Evolutionary conservation across 1,140 invertebrate genomes (phyloP).

Genomic region (Drosophila nasuta): DNA sequence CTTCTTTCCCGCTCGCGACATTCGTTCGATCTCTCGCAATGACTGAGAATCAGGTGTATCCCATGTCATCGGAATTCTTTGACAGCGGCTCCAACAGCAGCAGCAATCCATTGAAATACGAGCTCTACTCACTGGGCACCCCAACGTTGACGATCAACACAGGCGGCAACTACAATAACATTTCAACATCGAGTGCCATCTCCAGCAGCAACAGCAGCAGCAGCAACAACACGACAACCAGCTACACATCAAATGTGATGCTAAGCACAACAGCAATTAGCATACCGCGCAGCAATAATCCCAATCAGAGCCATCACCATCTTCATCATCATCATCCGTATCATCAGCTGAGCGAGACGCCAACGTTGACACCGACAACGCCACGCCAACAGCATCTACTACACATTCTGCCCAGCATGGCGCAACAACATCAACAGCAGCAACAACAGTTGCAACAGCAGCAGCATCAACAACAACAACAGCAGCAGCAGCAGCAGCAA

Average conservation of each 20-base stretch:
- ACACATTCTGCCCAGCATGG: conserved; percentile 68
- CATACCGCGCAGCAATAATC: conserved; percentile 82
- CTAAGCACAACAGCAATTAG: conserved; percentile 80
- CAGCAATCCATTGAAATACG: conserved; percentile 81
- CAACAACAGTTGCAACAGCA: conserved; percentile 58
- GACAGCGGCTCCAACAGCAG: conserved; percentile 82
- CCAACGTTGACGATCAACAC: conserved; percentile 71
- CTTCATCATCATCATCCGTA: conserved; percentile 70
- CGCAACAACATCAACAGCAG: conserved; percentile 63
- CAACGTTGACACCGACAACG: conserved; percentile 44
- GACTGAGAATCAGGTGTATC: conserved; percentile 83
- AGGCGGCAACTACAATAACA: conserved; percentile 39
- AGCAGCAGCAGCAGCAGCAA: conserved; percentile 57
- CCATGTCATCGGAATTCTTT: conserved; percentile 84
- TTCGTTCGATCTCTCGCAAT: conserved; percentile 49
- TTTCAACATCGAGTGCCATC: conserved; percentile 30
- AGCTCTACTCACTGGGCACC: conserved; percentile 73
- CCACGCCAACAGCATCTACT: conserved; percentile 65
- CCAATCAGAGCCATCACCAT: conserved; percentile 74
- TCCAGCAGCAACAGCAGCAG: conserved; percentile 34
- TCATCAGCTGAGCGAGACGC: conserved; percentile 55
- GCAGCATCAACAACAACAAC: conserved; percentile 51
- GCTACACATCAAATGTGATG: conserved; percentile 78
- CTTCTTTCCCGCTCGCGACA: not conserved
- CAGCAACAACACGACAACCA: conserved; percentile 46